Conservation (phyloP, 2,113 vertebrate genomes). For the Entomyzon cyanotis region DNA sequence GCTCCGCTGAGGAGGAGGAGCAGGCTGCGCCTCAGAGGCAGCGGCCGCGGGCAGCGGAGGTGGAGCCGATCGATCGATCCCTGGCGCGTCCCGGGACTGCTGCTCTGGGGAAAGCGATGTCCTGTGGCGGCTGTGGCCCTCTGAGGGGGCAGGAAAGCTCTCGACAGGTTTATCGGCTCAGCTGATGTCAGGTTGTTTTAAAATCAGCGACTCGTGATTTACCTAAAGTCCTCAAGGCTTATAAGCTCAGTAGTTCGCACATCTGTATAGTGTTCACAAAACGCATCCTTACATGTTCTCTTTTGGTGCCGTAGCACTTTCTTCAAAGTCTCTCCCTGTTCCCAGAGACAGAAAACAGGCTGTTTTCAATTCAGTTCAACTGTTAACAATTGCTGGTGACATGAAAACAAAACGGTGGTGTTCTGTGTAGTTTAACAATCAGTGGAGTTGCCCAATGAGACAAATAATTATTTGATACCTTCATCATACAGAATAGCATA, state of each 20-base stretch:
- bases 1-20: background rate
- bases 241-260: fast-evolving
- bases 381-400: background rate
- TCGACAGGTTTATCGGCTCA: fast-evolving
- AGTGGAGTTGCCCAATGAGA: background rate
- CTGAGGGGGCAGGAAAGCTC: background rate
- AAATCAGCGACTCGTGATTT: background rate
- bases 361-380: too few species aligned
- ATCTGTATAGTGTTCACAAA: fast-evolving
- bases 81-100: fast-evolving
- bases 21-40: background rate
- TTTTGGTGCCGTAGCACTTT: background rate
- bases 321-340: background rate
- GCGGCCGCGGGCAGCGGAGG: background rate
- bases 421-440: background rate
- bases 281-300: fast-evolving
- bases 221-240: background rate
- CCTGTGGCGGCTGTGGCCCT: too few species aligned
- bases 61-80: too few species aligned
- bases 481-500: background rate
- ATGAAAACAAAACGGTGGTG: background rate
- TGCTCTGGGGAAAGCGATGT: background rate
- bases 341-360: too few species aligned
- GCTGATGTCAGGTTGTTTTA: background rate
- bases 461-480: background rate